Evolutionary conservation across 2,888 invertebrate genomes (phyloP), one percentile per base, ranked within the genome.

Genomic region (Acronicta aceris): DNA sequence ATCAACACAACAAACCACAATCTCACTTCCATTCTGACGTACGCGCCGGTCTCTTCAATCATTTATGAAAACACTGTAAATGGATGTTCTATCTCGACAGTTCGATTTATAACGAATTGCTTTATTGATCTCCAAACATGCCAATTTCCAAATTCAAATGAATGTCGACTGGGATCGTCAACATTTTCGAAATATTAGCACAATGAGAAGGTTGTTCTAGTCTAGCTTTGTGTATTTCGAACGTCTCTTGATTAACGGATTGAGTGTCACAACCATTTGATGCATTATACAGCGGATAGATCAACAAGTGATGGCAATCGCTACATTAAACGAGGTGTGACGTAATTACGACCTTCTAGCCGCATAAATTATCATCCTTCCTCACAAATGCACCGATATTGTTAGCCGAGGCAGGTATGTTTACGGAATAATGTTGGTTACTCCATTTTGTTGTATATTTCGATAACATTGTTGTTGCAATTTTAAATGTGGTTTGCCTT

Each of bases 391-490:
- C 66, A 59, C 56, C 51, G 60, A 66, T 65, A 55, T 54, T 53
- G 52, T 62, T 38, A 59, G 61, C 52, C 17, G 36, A 3, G 4
- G 2, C 21, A 51, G 54, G 47, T 50, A 27, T 51, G 53, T 62
- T 59, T 45, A 42, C 64, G 56, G 57, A 62, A 55, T 65, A 57
- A 54, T 42, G 30, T 54, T n/a, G n/a, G n/a, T n/a, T n/a, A n/a
- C n/a, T 17, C 12, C 46, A 43, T 16, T 55, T 55, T 67, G 68
- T 71, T 74, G 74, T 71, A 68, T 71, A 63, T 70, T 55, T 57
- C 58, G 76, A 81, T 83, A 82, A 79, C 76, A 78, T 79, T 79
- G 78, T 82, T 74, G 67, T 47, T 56, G 46, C 72, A 65, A 36
- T 59, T 70, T 52, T 45, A 8, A 8, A 30, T 55, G 51, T 40